Evolutionary conservation across 2,113 vertebrate genomes (phyloP), one percentile per base, ranked within the genome.

Genomic region (Perca schrenkii): DNA sequence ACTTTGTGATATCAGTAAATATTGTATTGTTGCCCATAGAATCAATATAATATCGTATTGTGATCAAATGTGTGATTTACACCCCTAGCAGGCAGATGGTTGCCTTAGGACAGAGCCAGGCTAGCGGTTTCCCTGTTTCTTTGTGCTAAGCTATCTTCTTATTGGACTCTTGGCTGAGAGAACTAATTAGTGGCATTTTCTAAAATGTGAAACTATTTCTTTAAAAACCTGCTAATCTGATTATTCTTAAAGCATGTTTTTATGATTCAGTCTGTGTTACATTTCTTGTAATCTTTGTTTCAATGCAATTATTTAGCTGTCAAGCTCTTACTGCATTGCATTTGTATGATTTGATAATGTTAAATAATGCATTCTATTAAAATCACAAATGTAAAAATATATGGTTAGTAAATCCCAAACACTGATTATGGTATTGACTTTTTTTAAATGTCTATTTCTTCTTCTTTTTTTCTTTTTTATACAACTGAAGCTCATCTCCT

Each of bases 401-500:
- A 86, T 86, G 79, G 79, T 78, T 76, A 72, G 69, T 65, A 49
- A 79, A 57, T 69, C 61, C 62, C 69, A 86, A 78, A 69, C 66
- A 87, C 12, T 12, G 11, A 76, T 69, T 69, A 68, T 77, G 4
- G 43, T 90, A 62, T 34, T 28, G 15, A 83, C 17, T 80, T 72
- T 85, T 72, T 79, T 71, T 64, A 65, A 79, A 74, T 85, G 69
- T 85, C 25, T 61, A 34, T 79, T 71, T 84, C 25, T 76, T 84
- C 8, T 71, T 78, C 25, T 76, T 84, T 8, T 71, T 78, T 77
- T 34, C 34, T 83, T 81, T 86, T 76, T 43, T 43, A 74, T 69
- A 83, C 70, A 75, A 84, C 80, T 79, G 85, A 92, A 87, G 66
- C 86, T 86, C 72, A 80, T 90, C 40, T 87, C 66, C 80, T 91